Conservation (phyloP, 2,888 invertebrate genomes). For the Epirrhoe tristata region DNA sequence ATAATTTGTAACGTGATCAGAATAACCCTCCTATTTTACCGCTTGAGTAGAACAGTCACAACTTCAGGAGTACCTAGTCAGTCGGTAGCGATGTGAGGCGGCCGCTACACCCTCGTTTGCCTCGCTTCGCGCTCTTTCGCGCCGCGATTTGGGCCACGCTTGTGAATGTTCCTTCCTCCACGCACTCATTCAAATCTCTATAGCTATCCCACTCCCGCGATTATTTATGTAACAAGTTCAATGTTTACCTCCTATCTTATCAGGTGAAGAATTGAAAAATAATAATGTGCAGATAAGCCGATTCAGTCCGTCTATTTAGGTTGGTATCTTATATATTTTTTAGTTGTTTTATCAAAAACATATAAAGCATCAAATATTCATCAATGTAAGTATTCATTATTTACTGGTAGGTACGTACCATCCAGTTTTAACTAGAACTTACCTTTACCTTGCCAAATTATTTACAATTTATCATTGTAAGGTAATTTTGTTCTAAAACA, state of each 20-base stretch:
- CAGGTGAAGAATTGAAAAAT: conserved; percentile 59
- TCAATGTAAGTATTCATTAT: too few relatives aligned
- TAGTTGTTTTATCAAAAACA: not conserved
- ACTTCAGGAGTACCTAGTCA: conserved; percentile 68
- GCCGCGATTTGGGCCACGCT: conserved; percentile 77
- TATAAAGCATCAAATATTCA: too few relatives aligned
- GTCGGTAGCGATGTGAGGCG: conserved; percentile 83
- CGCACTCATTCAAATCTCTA: conserved; percentile 49
- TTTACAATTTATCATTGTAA: too few relatives aligned
- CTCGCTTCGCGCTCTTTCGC: conserved; percentile 70
- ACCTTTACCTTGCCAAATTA: not conserved
- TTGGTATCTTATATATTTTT: conserved; percentile 27
- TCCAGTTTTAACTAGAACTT: not conserved
- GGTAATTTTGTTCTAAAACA: too few relatives aligned
- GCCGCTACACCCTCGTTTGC: conserved; percentile 66
- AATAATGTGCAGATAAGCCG: conserved; percentile 46
- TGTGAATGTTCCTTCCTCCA: conserved; percentile 58
- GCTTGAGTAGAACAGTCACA: conserved; percentile 67
- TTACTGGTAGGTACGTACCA: not conserved
- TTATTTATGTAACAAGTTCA: conserved; percentile 73
- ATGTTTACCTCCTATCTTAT: conserved; percentile 72
- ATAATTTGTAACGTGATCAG: conserved; percentile 43
- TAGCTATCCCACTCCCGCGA: conserved; percentile 57
- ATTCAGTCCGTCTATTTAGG: conserved; percentile 36
- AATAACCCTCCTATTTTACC: conserved; percentile 61